These are phyloP conservation scores for Protophormia terraenovae DNA, from an alignment of 2,888 invertebrate species.

Conservation along the genomic window DNA sequence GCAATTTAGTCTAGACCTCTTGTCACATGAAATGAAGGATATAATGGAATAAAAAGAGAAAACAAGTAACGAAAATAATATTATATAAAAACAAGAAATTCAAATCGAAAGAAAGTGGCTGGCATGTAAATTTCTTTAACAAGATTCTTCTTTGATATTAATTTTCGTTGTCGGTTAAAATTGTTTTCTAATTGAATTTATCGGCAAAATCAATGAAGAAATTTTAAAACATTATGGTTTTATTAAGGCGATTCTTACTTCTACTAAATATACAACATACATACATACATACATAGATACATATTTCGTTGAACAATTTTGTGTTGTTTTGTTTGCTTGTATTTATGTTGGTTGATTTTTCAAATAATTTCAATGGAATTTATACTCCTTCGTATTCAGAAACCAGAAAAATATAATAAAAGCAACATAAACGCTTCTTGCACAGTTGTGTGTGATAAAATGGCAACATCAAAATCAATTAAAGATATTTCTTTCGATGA, in stretches of 20 bases:
- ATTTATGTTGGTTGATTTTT: neutral
- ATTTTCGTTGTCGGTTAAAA: neutral
- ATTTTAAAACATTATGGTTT: slow-evolving; percentile 18
- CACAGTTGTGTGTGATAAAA: neutral
- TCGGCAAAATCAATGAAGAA: slow-evolving; percentile 15
- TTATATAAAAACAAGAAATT: neutral
- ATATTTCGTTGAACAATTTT: neutral
- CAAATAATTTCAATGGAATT: slow-evolving; percentile 37
- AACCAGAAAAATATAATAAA: neutral
- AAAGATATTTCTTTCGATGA: no score
- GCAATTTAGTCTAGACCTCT: neutral
- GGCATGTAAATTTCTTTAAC: neutral
- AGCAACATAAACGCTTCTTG: neutral
- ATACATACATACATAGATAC: no score
- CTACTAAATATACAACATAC: no score
- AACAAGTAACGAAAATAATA: neutral
- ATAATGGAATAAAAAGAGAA: neutral
- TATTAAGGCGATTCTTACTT: neutral
- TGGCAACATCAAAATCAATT: neutral
- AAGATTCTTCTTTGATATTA: neutral
- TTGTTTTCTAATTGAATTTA: slow-evolving; percentile 16
- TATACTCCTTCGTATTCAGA: slow-evolving; percentile 5
- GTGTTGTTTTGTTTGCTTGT: neutral
- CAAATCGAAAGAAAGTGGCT: neutral
- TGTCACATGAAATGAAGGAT: neutral